These are phyloP conservation scores for Dreissena rostriformis DNA, from an alignment of 1,140 invertebrate genomes.

Conservation along the genomic window DNA sequence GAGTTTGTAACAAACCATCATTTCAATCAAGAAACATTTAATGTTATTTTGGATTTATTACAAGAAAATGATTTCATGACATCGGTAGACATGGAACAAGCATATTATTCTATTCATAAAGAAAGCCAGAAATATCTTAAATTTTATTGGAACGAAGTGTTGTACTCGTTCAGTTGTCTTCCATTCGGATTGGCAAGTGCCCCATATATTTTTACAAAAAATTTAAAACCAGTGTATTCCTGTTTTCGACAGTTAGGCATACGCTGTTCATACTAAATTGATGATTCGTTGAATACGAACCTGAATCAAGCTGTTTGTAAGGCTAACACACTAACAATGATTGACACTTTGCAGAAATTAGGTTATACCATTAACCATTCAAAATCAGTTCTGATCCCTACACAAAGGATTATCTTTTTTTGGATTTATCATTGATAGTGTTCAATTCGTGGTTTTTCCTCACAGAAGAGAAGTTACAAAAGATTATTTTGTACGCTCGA, in stretches of 20 bases:
- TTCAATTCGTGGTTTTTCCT: conserved; percentile 20
- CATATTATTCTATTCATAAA: conserved; percentile 50
- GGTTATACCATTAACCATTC: background rate
- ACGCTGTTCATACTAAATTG: conserved; percentile 41
- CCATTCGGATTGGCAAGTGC: conserved; percentile 30
- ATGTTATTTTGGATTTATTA: conserved; percentile 37
- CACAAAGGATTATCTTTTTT: conserved; percentile 44
- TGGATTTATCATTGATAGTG: conserved; percentile 39
- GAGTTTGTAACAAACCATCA: conserved; percentile 57
- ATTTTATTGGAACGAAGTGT: conserved; percentile 43
- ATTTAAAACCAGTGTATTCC: conserved; percentile 33
- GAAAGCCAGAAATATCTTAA: conserved; percentile 50
- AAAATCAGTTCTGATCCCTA: conserved; percentile 37
- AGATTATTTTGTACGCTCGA: background rate
- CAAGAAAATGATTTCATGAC: conserved; percentile 44
- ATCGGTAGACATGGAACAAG: conserved; percentile 49
- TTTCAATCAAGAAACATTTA: conserved; percentile 61
- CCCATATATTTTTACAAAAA: conserved; percentile 32
- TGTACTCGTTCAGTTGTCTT: conserved; percentile 40
- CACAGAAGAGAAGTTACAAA: conserved; percentile 39
- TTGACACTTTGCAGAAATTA: background rate
- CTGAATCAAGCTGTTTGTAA: background rate
- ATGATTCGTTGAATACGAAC: conserved; percentile 46
- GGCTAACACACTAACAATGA: conserved; percentile 2
- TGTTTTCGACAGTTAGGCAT: conserved; percentile 20